phyloP scores from a whole-genome alignment of 2,888 invertebrate genomes.

The Dorcus hopei region DNA sequence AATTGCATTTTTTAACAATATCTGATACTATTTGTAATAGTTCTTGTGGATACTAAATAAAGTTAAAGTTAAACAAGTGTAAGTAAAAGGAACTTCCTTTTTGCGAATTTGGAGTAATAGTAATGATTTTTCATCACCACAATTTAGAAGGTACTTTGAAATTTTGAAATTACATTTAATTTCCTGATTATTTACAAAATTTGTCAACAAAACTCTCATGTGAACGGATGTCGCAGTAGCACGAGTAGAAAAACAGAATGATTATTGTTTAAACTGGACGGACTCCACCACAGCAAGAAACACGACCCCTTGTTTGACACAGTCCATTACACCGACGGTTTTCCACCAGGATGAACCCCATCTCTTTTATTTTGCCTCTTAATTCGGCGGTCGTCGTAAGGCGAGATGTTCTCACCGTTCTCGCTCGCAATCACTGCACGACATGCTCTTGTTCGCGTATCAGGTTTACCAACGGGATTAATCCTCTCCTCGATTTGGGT shows the following conservation, averaged over 20 bases:
- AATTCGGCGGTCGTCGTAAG: constrained; percentile 18
- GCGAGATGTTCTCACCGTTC: constrained; percentile 26
- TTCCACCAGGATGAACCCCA: constrained; percentile 17
- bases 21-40: no score
- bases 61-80: no score
- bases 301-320: constrained; percentile 4
- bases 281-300: not conserved
- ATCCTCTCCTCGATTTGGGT: constrained; percentile 12
- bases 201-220: not conserved
- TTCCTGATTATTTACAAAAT: not conserved
- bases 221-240: not conserved
- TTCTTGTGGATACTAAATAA: no score
- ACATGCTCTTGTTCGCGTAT: constrained; percentile 3
- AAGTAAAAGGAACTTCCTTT: no score
- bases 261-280: not conserved
- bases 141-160: no score
- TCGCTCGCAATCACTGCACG: constrained; percentile 20
- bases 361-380: constrained; percentile 17
- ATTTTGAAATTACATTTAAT: no score
- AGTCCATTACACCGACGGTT: constrained; percentile 20
- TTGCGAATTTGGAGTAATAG: no score
- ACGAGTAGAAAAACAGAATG: not conserved
- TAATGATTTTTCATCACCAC: no score
- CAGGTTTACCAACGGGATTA: constrained; percentile 6
- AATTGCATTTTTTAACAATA: no score